These are phyloP conservation scores for Gulo gulo DNA, from an alignment of 2,113 vertebrate genomes.

Conservation along the genomic window DNA sequence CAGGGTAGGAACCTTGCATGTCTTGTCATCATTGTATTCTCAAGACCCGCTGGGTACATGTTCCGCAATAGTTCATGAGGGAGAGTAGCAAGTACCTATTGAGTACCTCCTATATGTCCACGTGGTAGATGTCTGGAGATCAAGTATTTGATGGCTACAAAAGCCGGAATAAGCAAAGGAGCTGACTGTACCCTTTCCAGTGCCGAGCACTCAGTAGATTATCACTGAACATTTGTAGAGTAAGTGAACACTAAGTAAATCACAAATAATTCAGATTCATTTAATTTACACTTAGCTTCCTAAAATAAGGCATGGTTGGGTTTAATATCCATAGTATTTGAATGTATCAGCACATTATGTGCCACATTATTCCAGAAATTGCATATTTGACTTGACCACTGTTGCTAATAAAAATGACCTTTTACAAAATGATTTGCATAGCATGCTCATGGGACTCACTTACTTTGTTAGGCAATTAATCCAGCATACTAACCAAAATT, in stretches of 20 bases:
- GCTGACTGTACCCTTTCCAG: neutral
- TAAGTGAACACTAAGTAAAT: neutral
- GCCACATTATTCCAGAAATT: constrained; percentile 55
- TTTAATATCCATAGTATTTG: constrained; percentile 23
- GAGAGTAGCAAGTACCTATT: rapidly evolving
- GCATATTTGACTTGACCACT: constrained; percentile 52
- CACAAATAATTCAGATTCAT: neutral
- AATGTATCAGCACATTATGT: constrained; percentile 35
- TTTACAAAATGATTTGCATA: constrained; percentile 53
- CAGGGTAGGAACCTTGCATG: neutral
- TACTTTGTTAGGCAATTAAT: constrained; percentile 63
- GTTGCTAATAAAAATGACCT: constrained; percentile 69
- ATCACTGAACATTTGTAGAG: neutral
- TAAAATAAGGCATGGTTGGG: neutral
- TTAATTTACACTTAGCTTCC: neutral
- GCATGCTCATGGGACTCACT: constrained; percentile 28
- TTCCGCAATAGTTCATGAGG: neutral
- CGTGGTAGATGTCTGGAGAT: neutral
- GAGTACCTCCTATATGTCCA: neutral
- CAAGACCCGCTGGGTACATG: neutral
- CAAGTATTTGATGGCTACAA: neutral
- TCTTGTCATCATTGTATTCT: neutral
- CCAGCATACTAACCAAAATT: constrained; percentile 18
- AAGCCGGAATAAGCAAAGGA: neutral
- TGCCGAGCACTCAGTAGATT: neutral